Conservation (phyloP, 1,140 invertebrate species). For the Drosophila ohnishii region DNA sequence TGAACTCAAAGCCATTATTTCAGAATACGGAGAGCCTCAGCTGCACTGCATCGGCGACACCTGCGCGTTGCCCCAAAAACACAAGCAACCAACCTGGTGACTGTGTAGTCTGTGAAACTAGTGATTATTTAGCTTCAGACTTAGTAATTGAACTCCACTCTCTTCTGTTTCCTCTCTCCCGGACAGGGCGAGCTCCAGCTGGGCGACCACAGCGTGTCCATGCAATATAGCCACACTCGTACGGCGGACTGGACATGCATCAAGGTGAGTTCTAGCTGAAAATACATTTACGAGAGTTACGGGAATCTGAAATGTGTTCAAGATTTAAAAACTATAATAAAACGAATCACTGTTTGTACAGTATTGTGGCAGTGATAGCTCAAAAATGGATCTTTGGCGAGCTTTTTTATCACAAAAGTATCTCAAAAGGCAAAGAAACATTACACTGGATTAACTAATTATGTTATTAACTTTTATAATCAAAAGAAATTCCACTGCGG, state of each 20-base stretch:
- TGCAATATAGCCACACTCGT: conserved; percentile 88
- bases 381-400: too few species aligned
- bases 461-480: too few species aligned
- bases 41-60: conserved; percentile 19
- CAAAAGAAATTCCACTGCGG: too few species aligned
- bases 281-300: background rate
- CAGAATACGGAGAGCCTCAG: conserved; percentile 11
- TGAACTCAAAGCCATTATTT: conserved; percentile 62
- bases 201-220: conserved; percentile 87
- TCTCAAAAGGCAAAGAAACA: too few species aligned
- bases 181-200: conserved; percentile 87
- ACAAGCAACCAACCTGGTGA: conserved; percentile 78
- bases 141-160: conserved; percentile 61
- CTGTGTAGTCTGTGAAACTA: conserved; percentile 81
- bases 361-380: too few species aligned
- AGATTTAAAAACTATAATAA: too few species aligned
- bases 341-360: too few species aligned
- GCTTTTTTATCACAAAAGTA: too few species aligned
- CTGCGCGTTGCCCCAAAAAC: conserved; percentile 53
- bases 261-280: conserved; percentile 83
- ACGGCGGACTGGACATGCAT: conserved; percentile 88
- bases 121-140: conserved; percentile 9
- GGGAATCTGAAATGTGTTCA: too few species aligned
- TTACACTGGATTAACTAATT: too few species aligned
- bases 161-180: conserved; percentile 67